Evolutionary conservation across 1,140 invertebrate species (phyloP).

Genomic region (Hyles euphorbiae): DNA sequence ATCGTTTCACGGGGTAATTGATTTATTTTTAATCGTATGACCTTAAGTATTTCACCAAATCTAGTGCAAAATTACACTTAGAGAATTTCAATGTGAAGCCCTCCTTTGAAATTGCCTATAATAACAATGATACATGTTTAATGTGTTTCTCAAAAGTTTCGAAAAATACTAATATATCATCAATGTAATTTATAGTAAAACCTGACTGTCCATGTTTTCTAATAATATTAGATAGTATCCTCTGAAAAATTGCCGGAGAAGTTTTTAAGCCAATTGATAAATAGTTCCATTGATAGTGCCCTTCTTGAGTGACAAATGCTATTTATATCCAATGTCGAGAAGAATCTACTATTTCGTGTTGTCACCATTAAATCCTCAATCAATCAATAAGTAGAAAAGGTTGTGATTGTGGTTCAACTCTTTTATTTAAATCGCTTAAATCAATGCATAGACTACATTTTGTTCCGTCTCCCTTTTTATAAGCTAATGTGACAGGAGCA

Average conservation of each 20-base stretch:
- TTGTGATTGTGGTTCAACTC: background rate
- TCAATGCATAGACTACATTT: background rate
- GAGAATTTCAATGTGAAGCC: constrained; percentile 23
- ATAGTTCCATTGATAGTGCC: constrained; percentile 17
- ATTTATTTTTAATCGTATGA: constrained; percentile 24
- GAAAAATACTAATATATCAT: constrained; percentile 13
- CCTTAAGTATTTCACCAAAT: constrained; percentile 23
- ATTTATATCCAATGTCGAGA: constrained; percentile 19
- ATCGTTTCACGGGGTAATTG: constrained; percentile 20
- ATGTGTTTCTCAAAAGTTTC: constrained; percentile 13
- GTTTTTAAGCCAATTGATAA: constrained; percentile 13
- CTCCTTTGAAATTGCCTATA: constrained; percentile 13
- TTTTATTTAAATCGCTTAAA: constrained; percentile 8
- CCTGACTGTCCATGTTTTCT: constrained; percentile 8
- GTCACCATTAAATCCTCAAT: constrained; percentile 2
- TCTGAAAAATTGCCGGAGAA: constrained; percentile 13
- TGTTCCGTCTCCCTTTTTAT: background rate
- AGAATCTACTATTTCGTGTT: constrained; percentile 3
- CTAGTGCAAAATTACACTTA: constrained; percentile 23
- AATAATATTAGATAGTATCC: constrained; percentile 18
- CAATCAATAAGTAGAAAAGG: background rate
- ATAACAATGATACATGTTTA: constrained; percentile 10
- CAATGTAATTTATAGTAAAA: constrained; percentile 10
- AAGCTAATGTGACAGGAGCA: no score
- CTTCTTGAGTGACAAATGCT: constrained; percentile 53